These are phyloP conservation scores for Timema cristinae DNA, from an alignment of 2,888 invertebrate genomes.

Conservation along the genomic window DNA sequence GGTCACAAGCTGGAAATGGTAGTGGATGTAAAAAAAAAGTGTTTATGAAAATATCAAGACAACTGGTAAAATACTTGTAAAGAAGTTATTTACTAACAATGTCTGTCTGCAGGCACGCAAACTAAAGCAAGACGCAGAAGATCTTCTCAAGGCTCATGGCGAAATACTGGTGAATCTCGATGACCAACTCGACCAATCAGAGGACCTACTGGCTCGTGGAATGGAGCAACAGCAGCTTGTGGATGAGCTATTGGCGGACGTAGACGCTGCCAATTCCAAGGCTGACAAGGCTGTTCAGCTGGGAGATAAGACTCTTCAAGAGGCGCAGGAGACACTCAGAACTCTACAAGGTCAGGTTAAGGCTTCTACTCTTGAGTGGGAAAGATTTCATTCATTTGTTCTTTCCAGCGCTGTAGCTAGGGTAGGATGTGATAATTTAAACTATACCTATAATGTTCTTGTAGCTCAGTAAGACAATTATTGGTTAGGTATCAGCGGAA, in stretches of 20 bases:
- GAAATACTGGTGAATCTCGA: slow-evolving; percentile 50
- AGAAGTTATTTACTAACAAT: too few species aligned
- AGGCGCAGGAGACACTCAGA: slow-evolving; percentile 74
- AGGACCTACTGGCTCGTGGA: slow-evolving; percentile 50
- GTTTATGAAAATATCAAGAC: slow-evolving; percentile 8
- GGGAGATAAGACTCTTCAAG: slow-evolving; percentile 75
- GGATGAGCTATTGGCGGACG: slow-evolving; percentile 72
- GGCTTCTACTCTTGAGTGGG: too few species aligned
- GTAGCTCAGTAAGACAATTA: too few species aligned
- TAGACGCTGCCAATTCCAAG: slow-evolving; percentile 68
- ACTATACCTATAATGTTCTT: too few species aligned
- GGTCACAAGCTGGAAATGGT: too few species aligned
- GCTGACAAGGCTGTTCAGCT: slow-evolving; percentile 80
- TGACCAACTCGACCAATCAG: slow-evolving; percentile 60
- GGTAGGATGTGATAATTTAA: too few species aligned
- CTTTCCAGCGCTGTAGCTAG: too few species aligned
- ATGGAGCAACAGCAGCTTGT: slow-evolving; percentile 70
- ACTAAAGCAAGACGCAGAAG: slow-evolving; percentile 58
- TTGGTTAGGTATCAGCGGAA: too few species aligned
- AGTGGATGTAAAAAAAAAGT: too few species aligned
- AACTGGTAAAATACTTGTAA: too few species aligned
- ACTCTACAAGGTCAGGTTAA: slow-evolving; percentile 70
- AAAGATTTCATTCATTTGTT: too few species aligned
- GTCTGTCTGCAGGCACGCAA: slow-evolving; percentile 44
- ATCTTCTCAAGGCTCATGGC: slow-evolving; percentile 59